These are phyloP conservation scores for Mus minutoides DNA, from an alignment of 2,797 vertebrate genomes.

Conservation along the genomic window DNA sequence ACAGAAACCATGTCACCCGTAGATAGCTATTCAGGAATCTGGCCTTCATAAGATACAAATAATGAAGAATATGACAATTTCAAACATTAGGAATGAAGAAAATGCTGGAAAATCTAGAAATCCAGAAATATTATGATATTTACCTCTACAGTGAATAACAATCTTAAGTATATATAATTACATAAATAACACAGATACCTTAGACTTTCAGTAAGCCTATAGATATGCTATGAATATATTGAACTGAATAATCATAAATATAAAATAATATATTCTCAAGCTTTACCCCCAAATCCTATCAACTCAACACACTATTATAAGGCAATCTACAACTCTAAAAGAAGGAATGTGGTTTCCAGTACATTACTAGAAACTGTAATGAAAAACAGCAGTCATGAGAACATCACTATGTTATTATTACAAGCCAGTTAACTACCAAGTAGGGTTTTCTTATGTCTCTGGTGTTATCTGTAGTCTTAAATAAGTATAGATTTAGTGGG, in stretches of 20 bases:
- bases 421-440: background rate
- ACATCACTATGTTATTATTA: background rate
- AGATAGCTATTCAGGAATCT: background rate
- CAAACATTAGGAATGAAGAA: background rate
- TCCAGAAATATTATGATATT: background rate
- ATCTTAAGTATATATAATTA: background rate
- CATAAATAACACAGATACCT: background rate
- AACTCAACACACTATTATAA: background rate
- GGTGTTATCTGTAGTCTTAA: background rate
- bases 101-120: background rate
- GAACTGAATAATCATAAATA: background rate
- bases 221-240: background rate
- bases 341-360: background rate
- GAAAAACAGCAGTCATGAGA: background rate
- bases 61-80: background rate
- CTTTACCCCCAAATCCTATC: background rate
- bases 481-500: background rate
- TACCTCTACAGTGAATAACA: background rate
- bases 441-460: background rate
- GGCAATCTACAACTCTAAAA: background rate
- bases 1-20: background rate
- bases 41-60: background rate
- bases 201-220: background rate
- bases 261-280: background rate
- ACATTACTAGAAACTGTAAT: background rate